These are phyloP conservation scores for Tetramorium bicarinatum DNA, from an alignment of 2,888 invertebrate species.

Conservation along the genomic window DNA sequence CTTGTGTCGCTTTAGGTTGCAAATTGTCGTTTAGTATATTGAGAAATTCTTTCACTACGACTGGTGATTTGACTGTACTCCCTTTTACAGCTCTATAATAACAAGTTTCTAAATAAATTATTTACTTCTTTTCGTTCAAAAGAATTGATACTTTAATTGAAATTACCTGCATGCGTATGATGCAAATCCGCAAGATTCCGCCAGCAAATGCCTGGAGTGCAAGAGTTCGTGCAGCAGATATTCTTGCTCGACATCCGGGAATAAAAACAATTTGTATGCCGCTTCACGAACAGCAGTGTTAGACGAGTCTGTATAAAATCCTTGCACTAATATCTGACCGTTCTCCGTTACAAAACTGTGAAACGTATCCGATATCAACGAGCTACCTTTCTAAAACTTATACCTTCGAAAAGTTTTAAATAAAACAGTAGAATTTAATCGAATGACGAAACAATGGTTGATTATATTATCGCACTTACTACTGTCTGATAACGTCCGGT, in stretches of 20 bases:
- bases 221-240: slow-evolving; percentile 91
- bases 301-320: slow-evolving; percentile 94
- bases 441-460: not conserved
- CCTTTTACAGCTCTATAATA: slow-evolving; percentile 92
- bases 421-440: slow-evolving; percentile 29
- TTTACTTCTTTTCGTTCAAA: not conserved
- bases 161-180: slow-evolving; percentile 93
- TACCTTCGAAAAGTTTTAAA: slow-evolving; percentile 51
- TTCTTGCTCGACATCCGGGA: slow-evolving; percentile 93
- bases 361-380: slow-evolving; percentile 61
- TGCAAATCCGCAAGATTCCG: slow-evolving; percentile 95
- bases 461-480: slow-evolving; percentile 88
- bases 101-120: slow-evolving; percentile 30
- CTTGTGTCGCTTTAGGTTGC: slow-evolving; percentile 90
- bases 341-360: slow-evolving; percentile 89
- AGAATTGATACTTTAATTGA: slow-evolving; percentile 21
- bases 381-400: slow-evolving; percentile 43
- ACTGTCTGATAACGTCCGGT: slow-evolving; percentile 91
- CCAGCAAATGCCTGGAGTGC: slow-evolving; percentile 92
- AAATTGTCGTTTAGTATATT: slow-evolving; percentile 92
- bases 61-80: slow-evolving; percentile 94
- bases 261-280: slow-evolving; percentile 94
- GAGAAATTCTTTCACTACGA: slow-evolving; percentile 93
- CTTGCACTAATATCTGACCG: slow-evolving; percentile 92
- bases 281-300: slow-evolving; percentile 94